Evolutionary conservation across 2,888 invertebrate species (phyloP), one percentile per base, ranked within the genome.

Genomic region (Petrophora chlorosata): DNA sequence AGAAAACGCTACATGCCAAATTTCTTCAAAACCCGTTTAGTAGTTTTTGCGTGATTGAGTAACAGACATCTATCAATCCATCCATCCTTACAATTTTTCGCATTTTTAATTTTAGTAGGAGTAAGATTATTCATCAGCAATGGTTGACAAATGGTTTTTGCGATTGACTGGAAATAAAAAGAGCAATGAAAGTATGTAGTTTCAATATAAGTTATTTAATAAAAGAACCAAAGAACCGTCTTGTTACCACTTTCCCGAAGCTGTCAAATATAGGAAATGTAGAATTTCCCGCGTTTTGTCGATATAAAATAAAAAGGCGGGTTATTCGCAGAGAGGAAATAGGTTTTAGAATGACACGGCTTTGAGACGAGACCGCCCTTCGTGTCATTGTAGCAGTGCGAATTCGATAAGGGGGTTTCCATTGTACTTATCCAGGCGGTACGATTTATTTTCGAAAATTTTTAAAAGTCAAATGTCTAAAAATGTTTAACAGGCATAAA

Each of bases 301-400:
- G 53, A 57, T 60, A 54, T 47, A 53, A 44, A 53, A 53, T 55
- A 56, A 60, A 60, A 60, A 57, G 55, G 44, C 53, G 42, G 47
- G 53, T 49, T 41, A 53, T 59, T 54, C 50, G 52, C 55, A 49
- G 53, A 49, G 16, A 50, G 56, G 59, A 63, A 61, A 63, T 63
- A 58, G 61, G 53, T 59, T 61, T 58, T 54, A 46, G 59, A 63
- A 61, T 63, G 59, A 61, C 61, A 51, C 52, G 52, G 53, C 57
- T 63, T 61, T 58, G 54, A 53, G 53, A 49, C 49, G 45, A 28
- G 46, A 30, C 48, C 53, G 48, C 53, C 52, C 53, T 54, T 57
- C 58, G 56, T 55, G 56, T 56, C 54, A 48, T 52, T 52, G 51
- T 52, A 26, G 25, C 26, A 34, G 46, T 30, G 29, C 36, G 32